phyloP scores from a whole-genome alignment of 2,888 invertebrate species.

The Spisula subtruncata region DNA sequence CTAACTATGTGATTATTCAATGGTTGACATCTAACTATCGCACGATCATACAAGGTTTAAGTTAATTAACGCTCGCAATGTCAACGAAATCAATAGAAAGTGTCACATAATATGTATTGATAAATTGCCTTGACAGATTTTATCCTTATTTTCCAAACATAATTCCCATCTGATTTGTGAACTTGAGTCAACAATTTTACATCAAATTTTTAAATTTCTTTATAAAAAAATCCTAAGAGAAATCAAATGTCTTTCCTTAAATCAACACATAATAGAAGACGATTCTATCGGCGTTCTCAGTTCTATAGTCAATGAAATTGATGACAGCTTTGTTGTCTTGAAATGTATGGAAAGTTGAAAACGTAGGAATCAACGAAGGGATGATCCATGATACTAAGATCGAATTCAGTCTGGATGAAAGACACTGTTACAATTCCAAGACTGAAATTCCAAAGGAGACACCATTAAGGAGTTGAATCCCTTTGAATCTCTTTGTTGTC shows the following conservation, averaged over 20 bases:
- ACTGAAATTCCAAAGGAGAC: too few relatives aligned
- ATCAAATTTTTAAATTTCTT: background rate
- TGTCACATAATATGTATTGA: background rate
- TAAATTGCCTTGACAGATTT: background rate
- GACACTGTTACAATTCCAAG: too few relatives aligned
- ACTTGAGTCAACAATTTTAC: conserved; percentile 3
- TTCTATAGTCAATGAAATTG: background rate
- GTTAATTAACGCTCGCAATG: background rate
- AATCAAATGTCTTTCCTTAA: background rate
- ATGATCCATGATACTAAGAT: background rate
- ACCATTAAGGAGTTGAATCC: too few relatives aligned
- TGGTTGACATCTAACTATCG: background rate
- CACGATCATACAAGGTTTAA: background rate
- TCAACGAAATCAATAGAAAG: background rate
- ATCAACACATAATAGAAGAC: background rate
- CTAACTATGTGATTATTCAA: background rate
- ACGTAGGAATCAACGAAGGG: too few relatives aligned
- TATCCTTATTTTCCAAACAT: background rate
- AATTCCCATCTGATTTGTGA: conserved; percentile 9
- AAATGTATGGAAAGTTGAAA: background rate
- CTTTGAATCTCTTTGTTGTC: too few relatives aligned
- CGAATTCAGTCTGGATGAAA: too few relatives aligned
- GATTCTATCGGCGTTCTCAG: background rate
- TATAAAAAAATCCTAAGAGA: background rate
- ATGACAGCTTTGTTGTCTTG: background rate